Evolutionary conservation across 53 echinoderm and acorn worm species (phyloP), one percentile per base, ranked within the genome.

Genomic region (Apostichopus leukothele): DNA sequence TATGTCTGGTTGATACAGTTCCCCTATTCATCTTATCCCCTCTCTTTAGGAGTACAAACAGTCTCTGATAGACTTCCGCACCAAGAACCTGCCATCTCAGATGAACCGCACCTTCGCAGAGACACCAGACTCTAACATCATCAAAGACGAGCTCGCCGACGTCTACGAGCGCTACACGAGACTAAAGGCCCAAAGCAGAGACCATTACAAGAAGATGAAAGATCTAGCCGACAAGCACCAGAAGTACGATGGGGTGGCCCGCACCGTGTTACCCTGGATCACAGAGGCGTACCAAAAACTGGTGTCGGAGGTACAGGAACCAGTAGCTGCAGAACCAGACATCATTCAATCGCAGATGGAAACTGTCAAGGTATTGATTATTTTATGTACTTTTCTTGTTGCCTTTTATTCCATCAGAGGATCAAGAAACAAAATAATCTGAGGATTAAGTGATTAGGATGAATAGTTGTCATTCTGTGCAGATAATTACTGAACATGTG

Each of bases 101-200:
- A 93, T 94, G 94, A 96, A 92, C 92, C 93, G 94, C 25, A 94
- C 93, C 63, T 99, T 99, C 26, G 94, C 94, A 18, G 96, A 99
- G 89, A 91, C 93, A 0, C 99, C 95, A 4, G 99, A 99, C 51
- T 89, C 99, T 71, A 94, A 94, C 93, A 91, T 99, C 85, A 93
- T 99, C 92, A 91, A 92, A 5, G 95, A 99, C 53, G 95, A 95
- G 88, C 92, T 99, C 26, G 88, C 91, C 7, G 96, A 99, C 63
- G 88, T 89, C 74, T 95, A 99, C 75, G 99, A 99, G 60, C 96
- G 96, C 63, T 99, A 99, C 99, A 93, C 93, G 74, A 87, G 91
- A 22, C 89, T 99, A 88, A 94, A 93, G 85, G 92, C 73, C 55
- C 92, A 92, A 68, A 87, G 95, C 75, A 88, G 91, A 2, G 92